These are phyloP conservation scores for Polia nebulosa DNA, from an alignment of 2,888 invertebrate genomes.

Conservation along the genomic window DNA sequence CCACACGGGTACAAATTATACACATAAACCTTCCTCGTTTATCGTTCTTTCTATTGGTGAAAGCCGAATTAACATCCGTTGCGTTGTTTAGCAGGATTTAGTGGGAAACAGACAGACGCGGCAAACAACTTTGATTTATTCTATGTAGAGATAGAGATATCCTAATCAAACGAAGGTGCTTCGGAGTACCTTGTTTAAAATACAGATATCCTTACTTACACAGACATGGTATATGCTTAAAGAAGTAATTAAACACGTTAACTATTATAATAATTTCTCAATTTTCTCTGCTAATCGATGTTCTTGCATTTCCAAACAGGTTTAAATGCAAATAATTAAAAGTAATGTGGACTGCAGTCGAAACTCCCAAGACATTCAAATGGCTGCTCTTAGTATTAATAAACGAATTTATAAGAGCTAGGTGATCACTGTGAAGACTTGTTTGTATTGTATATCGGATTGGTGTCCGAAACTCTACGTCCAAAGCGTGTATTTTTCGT, in stretches of 20 bases:
- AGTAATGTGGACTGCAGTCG: conserved; percentile 6
- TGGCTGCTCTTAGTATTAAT: conserved; percentile 7
- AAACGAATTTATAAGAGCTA: conserved; percentile 17
- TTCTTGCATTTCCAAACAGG: conserved; percentile 25
- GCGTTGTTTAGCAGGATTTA: too few species aligned
- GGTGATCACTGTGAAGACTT: conserved; percentile 6
- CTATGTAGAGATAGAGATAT: too few species aligned
- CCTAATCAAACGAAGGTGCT: not conserved
- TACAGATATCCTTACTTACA: not conserved
- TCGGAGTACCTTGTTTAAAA: not conserved
- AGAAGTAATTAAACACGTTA: conserved; percentile 5
- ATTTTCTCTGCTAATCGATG: conserved; percentile 12
- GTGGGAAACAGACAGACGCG: too few species aligned
- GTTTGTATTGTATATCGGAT: too few species aligned
- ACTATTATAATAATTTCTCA: conserved; percentile 10
- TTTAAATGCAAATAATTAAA: conserved; percentile 16
- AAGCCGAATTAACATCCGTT: too few species aligned
- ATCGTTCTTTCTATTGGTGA: too few species aligned
- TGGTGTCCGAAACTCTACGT: too few species aligned
- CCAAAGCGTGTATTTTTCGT: too few species aligned
- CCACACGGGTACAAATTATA: too few species aligned
- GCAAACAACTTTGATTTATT: too few species aligned
- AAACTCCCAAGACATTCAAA: conserved; percentile 10
- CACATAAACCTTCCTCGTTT: too few species aligned
- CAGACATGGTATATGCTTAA: not conserved